Conservation (phyloP, 1,140 invertebrate genomes). For the Cyclina sinensis region DNA sequence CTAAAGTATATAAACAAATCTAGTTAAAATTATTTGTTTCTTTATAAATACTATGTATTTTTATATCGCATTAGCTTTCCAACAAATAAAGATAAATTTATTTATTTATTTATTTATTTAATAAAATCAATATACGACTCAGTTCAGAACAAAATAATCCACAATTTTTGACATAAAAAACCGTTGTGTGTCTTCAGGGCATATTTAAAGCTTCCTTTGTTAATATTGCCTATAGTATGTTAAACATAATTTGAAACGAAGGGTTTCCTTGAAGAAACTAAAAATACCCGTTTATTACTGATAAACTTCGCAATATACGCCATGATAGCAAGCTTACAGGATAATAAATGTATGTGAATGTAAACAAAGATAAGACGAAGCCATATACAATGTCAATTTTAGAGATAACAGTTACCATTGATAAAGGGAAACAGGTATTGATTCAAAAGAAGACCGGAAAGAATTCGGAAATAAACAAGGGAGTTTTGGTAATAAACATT, state of each 20-base stretch:
- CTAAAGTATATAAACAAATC: too few species aligned
- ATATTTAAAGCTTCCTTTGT: too few species aligned
- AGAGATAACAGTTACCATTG: neutral
- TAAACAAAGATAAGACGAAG: neutral
- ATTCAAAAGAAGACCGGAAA: neutral
- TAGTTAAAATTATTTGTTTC: too few species aligned
- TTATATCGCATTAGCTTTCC: too few species aligned
- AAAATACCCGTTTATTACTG: neutral
- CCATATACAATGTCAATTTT: constrained; percentile 1
- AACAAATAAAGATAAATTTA: too few species aligned
- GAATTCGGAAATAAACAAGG: too few species aligned
- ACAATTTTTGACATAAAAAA: too few species aligned
- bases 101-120: too few species aligned
- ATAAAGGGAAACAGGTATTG: neutral
- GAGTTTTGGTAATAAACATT: neutral
- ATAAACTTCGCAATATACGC: neutral
- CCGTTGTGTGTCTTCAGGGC: too few species aligned
- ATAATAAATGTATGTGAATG: constrained; percentile 4
- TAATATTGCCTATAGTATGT: neutral
- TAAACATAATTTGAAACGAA: neutral
- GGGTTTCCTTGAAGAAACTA: constrained; percentile 1
- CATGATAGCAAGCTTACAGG: neutral
- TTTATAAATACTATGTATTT: too few species aligned
- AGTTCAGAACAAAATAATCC: too few species aligned
- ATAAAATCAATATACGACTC: too few species aligned